Base-by-base conservation (phyloP, 1,140 invertebrate genomes). In the Halictus rubicundus region DNA sequence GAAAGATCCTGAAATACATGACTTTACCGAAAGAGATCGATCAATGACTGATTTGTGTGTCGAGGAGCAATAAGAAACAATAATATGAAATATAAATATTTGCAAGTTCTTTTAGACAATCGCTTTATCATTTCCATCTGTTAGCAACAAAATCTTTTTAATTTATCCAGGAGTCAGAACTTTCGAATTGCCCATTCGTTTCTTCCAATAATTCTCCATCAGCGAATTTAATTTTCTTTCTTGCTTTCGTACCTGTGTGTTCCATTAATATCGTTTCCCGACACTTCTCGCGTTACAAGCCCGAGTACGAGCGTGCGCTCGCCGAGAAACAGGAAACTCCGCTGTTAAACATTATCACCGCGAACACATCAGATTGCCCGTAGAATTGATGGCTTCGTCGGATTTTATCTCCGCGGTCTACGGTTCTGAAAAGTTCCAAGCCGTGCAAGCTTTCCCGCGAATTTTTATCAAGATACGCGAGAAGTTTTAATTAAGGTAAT, bases 401-500 rank as follows among this genome's bases (percentile, higher is more conserved):
- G n/a, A 79, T 65, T 52, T 79, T 74, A 79, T 66, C 61, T 39
- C 25, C 39, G 16, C 25, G 16, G 73, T 79, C 61, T 66, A 37
- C 23, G 60, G n/a, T 78, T 21, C 1, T 32, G n/a, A 32, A 54
- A 78, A 72, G 68, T 78, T 72, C n/a, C 42, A 46, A 3, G 10
- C 2, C 10, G 42, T 32, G 4, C 23, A 52, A 19, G n/a, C 63
- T 54, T 12, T 23, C 63, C 39, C 68, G 16, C 46, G 60, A 21
- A 63, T 54, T 72, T 64, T 71, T 71, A 64, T 72, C 59, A n/a
- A 21, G 49, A 19, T 63, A n/a, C 49, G 27, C 19, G 46, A 9
- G 21, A 78, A 78, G 32, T 78, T 78, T 78, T 78, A 78, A 78
- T 78, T 72, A 78, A 78, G 71, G 46, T 78, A 78, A 72, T 64